Percentiles rank a stretch among this genome's conserved stretches.
phyloP scores from a whole-genome alignment of 1,140 invertebrate species.

The Heliconius hewitsoni region DNA sequence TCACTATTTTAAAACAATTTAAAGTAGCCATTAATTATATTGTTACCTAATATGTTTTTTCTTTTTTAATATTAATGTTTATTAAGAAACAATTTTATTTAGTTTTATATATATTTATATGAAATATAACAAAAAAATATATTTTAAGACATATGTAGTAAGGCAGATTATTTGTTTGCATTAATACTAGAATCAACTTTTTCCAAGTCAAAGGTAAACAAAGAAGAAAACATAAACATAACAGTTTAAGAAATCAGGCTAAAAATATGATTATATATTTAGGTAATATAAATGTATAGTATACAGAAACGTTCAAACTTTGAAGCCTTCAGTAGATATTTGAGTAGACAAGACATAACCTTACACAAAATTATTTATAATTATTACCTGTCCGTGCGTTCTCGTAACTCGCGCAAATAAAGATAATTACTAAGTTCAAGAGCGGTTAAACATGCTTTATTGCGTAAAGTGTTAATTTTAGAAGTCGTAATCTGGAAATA shows the following conservation, averaged over 20 bases:
- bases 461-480: conserved; percentile 68
- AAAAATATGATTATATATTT: background rate
- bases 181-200: background rate
- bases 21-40: too few relatives aligned
- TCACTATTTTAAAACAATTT: too few relatives aligned
- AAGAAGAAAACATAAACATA: conserved; percentile 25
- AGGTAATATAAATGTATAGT: background rate
- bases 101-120: too few relatives aligned
- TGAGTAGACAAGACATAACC: conserved; percentile 69
- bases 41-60: too few relatives aligned
- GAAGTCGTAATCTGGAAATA: conserved; percentile 74
- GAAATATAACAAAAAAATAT: background rate
- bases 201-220: conserved; percentile 28
- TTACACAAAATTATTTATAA: conserved; percentile 76
- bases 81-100: too few relatives aligned
- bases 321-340: conserved; percentile 47
- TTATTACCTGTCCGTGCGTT: conserved; percentile 44
- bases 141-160: background rate
- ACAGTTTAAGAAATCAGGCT: background rate
- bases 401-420: conserved; percentile 21
- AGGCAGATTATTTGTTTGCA: background rate
- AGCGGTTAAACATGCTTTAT: conserved; percentile 48
- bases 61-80: too few relatives aligned
- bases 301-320: conserved; percentile 39
- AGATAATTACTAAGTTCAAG: conserved; percentile 56